Evolutionary conservation across 1,140 invertebrate species (phyloP).

Genomic region (Hesperophylax magnus): DNA sequence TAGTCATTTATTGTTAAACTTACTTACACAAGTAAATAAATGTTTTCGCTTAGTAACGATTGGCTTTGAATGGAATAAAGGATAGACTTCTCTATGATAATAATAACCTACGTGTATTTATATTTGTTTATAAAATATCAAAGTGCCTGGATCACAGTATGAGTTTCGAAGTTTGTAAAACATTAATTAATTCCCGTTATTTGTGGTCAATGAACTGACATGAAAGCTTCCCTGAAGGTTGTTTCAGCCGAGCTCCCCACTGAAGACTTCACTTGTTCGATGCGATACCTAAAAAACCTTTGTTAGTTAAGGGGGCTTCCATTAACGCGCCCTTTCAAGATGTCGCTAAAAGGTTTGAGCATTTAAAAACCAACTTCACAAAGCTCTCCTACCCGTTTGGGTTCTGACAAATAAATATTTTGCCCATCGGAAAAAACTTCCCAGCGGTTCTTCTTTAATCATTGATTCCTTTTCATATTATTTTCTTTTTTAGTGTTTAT

Average conservation of each 20-base stretch:
- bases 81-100: too few relatives aligned
- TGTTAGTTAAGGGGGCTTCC: slow-evolving; percentile 20
- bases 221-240: slow-evolving; percentile 2
- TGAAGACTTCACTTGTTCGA: slow-evolving; percentile 7
- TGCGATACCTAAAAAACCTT: slow-evolving; percentile 15
- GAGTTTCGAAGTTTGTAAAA: neutral
- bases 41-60: too few relatives aligned
- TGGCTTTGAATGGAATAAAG: too few relatives aligned
- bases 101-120: too few relatives aligned
- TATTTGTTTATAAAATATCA: neutral
- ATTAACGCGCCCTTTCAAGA: slow-evolving; percentile 30
- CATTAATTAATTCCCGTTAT: slow-evolving; percentile 9
- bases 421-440: neutral
- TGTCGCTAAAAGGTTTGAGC: slow-evolving; percentile 27
- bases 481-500: too few relatives aligned
- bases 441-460: too few relatives aligned
- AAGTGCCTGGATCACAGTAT: neutral
- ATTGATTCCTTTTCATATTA: too few relatives aligned
- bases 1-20: too few relatives aligned
- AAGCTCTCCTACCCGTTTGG: neutral
- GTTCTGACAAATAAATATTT: neutral
- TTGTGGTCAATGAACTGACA: slow-evolving; percentile 15
- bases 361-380: slow-evolving; percentile 16
- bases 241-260: neutral
- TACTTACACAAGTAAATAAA: too few relatives aligned